These are phyloP conservation scores for Eupithecia subumbrata DNA, from an alignment of 2,888 invertebrate species.

Conservation along the genomic window DNA sequence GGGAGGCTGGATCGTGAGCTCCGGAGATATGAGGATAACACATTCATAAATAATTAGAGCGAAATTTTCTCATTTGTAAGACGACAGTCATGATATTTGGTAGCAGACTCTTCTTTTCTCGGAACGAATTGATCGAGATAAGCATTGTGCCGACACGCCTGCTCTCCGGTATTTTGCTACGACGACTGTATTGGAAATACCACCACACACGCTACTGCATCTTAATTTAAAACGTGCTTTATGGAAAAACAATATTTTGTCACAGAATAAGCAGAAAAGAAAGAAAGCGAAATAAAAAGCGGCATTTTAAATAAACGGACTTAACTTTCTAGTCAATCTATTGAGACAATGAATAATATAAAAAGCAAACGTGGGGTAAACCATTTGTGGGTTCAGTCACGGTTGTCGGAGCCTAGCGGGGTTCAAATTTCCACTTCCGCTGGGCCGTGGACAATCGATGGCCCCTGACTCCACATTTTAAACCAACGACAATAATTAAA, in stretches of 20 bases:
- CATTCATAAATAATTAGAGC: constrained; percentile 85
- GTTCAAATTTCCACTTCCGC: constrained; percentile 80
- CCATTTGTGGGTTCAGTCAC: constrained; percentile 77
- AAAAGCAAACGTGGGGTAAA: constrained; percentile 67
- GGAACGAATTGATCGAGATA: constrained; percentile 79
- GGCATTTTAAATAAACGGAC: constrained; percentile 28
- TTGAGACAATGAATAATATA: constrained; percentile 46
- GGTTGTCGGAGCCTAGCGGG: constrained; percentile 71
- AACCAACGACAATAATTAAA: constrained; percentile 72
- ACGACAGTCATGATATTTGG: constrained; percentile 84
- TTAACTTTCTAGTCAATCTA: constrained; percentile 43
- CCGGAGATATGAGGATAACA: constrained; percentile 83
- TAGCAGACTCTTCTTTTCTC: constrained; percentile 77
- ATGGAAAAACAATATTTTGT: constrained; percentile 24
- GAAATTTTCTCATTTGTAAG: constrained; percentile 85
- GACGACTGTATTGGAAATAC: constrained; percentile 56
- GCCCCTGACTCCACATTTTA: constrained; percentile 73
- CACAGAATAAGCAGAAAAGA: background rate
- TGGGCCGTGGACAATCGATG: constrained; percentile 77
- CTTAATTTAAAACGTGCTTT: constrained; percentile 35
- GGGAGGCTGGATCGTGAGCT: constrained; percentile 82
- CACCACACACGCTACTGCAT: constrained; percentile 39
- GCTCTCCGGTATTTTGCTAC: constrained; percentile 70
- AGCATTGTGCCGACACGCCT: constrained; percentile 75
- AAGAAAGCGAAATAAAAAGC: constrained; percentile 6